Evolutionary conservation across 2,888 invertebrate species (phyloP), one percentile per base, ranked within the genome.

Genomic region (Cheiracanthium punctorium): DNA sequence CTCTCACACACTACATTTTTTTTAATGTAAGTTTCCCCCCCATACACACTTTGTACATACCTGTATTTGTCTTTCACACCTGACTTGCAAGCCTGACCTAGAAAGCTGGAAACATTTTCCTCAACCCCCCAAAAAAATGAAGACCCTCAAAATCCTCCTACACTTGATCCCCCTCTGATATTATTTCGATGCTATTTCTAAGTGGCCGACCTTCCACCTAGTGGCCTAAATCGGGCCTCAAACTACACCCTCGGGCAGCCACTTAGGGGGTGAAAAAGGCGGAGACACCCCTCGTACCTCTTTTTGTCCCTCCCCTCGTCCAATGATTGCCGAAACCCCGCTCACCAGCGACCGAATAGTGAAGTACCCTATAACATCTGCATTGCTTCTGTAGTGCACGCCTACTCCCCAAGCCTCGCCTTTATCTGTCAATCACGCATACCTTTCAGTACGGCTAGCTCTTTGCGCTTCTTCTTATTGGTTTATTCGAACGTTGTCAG

Each of bases 241-340:
- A 30, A 32, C 41, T 32, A 41, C 32, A 52, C 82, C 82, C 77
- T 84, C 43, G 20, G 29, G 29, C n/a, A 43, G 32, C 65, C 41
- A 65, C 65, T 72, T 33, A 74, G 84, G 82, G 75, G 77, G 70
- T 32, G 74, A 85, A 85, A 84, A 79, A 80, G 84, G 79, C 69
- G 84, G 79, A 70, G 79, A 32, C 17, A 48, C 28, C 76, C 76
- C 67, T 67, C 28, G 29, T 67, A 30, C 64, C 30, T 28, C 17
- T 70, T 75, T 69, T 28, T 29, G 71, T 24, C 41, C 43, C 77
- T 41, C 79, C 79, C 69, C 70, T 33, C 32, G 70, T 71, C 84
- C 84, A 85, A 85, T 85, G 84, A 85, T n/a, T 84, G 82, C 69
- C 29, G 17, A 37, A 74, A 48, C 70, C 79, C 79, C 52, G 72